Conservation (phyloP, 2,797 vertebrate species). For the Anniella stebbinsi region DNA sequence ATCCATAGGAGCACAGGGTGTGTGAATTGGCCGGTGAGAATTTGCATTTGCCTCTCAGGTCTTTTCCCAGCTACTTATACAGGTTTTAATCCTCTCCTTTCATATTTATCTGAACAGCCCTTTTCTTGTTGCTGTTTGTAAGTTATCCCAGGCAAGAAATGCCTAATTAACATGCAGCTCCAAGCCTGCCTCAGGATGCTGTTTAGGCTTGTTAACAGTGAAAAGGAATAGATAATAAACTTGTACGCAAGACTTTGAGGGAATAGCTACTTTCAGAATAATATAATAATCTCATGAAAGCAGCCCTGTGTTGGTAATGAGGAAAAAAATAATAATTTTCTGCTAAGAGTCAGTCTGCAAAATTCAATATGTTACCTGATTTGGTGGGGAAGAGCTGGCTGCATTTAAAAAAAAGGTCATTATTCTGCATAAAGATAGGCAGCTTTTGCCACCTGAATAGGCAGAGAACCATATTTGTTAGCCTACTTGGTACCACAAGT, state of each 20-base stretch:
- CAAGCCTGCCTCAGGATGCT: conserved; percentile 23
- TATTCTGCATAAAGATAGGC: neutral
- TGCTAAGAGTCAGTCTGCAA: neutral
- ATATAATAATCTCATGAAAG: conserved; percentile 18
- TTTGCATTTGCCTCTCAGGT: neutral
- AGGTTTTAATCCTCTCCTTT: neutral
- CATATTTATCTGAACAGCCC: conserved; percentile 8
- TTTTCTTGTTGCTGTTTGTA: conserved; percentile 31
- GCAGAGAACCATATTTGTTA: neutral
- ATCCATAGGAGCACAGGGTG: neutral
- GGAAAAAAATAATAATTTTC: neutral
- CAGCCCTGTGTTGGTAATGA: neutral
- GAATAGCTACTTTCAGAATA: conserved; percentile 21
- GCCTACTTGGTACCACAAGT: neutral
- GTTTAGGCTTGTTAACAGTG: conserved; percentile 42
- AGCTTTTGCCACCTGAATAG: neutral
- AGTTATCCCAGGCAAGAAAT: conserved; percentile 11
- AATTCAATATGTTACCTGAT: conserved; percentile 11
- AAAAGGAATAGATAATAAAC: conserved; percentile 39
- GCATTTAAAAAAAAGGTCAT: neutral
- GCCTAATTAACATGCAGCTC: conserved; percentile 37
- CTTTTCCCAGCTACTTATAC: neutral
- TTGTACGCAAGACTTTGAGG: conserved; percentile 15
- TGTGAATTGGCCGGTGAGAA: neutral
- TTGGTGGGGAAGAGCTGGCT: neutral